phyloP scores from a whole-genome alignment of 2,888 invertebrate genomes.

The Pammene aurita region DNA sequence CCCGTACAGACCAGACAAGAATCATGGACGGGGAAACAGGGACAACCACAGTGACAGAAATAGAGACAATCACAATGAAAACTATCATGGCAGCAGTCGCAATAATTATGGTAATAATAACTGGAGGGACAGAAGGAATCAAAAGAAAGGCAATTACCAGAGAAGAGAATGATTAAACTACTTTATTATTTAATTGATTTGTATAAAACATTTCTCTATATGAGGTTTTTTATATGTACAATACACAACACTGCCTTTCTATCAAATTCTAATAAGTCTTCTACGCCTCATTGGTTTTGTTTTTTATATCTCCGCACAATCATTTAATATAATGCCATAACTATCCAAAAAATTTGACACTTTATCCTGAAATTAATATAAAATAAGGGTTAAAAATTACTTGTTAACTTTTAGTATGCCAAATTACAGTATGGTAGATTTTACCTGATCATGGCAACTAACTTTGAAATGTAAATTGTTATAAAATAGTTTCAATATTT shows the following conservation, averaged over 20 bases:
- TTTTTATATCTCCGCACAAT: slow-evolving; percentile 21
- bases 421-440: too few relatives aligned
- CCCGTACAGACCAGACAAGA: slow-evolving; percentile 66
- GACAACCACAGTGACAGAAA: slow-evolving; percentile 56
- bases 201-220: slow-evolving; percentile 8
- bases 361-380: slow-evolving; percentile 53
- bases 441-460: too few relatives aligned
- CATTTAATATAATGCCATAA: slow-evolving; percentile 48
- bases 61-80: slow-evolving; percentile 51
- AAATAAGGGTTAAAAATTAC: not conserved
- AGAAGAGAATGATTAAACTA: slow-evolving; percentile 50
- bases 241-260: not conserved
- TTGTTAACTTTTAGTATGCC: not conserved
- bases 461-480: too few relatives aligned
- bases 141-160: slow-evolving; percentile 62
- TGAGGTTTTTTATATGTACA: not conserved
- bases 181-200: slow-evolving; percentile 14
- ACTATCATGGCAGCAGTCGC: slow-evolving; percentile 50
- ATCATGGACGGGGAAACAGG: slow-evolving; percentile 56
- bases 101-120: slow-evolving; percentile 51
- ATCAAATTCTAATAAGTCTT: not conserved
- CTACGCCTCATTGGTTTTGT: not conserved
- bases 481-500: too few relatives aligned
- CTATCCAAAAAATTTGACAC: slow-evolving; percentile 56
- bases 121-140: slow-evolving; percentile 65